A percentile compares a stretch with the other conserved stretches of the same genome.
These are phyloP conservation scores for Agrilus planipennis DNA, from an alignment of 1,140 invertebrate species.

Conservation along the genomic window DNA sequence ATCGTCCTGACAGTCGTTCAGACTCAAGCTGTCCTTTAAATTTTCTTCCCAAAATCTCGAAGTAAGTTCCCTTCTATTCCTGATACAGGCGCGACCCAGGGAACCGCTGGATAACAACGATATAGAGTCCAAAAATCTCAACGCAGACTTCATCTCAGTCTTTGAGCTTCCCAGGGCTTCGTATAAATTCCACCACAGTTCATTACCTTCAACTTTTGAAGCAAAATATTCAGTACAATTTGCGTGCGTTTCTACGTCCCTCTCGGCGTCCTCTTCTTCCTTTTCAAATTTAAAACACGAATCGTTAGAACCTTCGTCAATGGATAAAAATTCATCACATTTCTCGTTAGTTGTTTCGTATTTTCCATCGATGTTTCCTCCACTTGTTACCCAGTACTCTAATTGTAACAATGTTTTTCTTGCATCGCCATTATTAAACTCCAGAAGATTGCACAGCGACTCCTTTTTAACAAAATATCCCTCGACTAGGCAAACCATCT, in stretches of 20 bases:
- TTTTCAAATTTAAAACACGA: conserved; percentile 6
- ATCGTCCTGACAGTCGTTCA: conserved; percentile 14
- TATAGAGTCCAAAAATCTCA: conserved; percentile 16
- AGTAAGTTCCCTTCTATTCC: too few relatives aligned
- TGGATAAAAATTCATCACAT: conserved; percentile 3
- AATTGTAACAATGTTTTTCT: conserved; percentile 56
- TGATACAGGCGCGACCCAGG: too few relatives aligned
- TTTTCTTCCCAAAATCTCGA: too few relatives aligned
- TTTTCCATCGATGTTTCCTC: conserved; percentile 16
- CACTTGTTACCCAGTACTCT: conserved; percentile 51
- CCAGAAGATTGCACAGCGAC: conserved; percentile 37
- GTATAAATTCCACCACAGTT: conserved; percentile 1
- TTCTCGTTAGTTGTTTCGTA: conserved; percentile 8
- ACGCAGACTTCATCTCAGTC: conserved; percentile 9
- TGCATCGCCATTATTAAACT: conserved; percentile 50
- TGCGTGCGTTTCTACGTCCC: conserved; percentile 2
- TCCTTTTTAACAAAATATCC: conserved; percentile 42
- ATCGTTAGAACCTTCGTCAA: conserved; percentile 13
- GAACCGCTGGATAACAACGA: too few relatives aligned
- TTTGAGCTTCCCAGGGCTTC: conserved; percentile 3
- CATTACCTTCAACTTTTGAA: too few relatives aligned
- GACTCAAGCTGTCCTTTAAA: conserved; percentile 22
- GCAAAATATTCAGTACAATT: conserved; percentile 1
- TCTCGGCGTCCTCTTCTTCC: background rate
- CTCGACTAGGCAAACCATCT: conserved; percentile 55